phyloP scores from a whole-genome alignment of 2,888 invertebrate species.

The Heliconius cydno region DNA sequence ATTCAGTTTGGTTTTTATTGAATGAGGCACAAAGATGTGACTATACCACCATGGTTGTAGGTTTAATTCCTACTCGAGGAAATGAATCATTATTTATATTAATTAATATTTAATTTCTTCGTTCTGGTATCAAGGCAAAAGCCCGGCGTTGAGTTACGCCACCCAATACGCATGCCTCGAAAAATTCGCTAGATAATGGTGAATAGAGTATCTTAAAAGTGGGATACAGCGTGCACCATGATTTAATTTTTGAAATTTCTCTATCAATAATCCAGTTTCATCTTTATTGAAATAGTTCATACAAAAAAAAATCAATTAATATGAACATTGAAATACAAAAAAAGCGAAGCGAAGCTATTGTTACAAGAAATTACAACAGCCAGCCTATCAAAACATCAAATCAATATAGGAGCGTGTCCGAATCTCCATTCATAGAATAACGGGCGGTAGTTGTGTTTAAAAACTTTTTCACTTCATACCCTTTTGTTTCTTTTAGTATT shows the following conservation, averaged over 20 bases:
- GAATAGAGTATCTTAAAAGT: no score
- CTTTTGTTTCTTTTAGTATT: conserved; percentile 47
- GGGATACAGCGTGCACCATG: no score
- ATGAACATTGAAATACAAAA: conserved; percentile 70
- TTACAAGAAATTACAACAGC: conserved; percentile 71
- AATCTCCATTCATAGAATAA: conserved; percentile 69
- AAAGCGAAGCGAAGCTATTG: conserved; percentile 60
- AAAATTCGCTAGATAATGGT: no score
- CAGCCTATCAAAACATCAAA: conserved; percentile 73
- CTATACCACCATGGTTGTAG: no score
- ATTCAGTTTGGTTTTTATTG: no score
- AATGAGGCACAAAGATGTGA: neutral
- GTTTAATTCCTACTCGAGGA: no score
- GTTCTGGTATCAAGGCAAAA: no score
- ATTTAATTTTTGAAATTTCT: neutral
- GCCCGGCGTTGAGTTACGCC: no score
- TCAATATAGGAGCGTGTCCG: conserved; percentile 70
- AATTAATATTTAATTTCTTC: no score
- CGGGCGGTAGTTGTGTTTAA: conserved; percentile 62
- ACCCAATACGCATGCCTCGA: no score
- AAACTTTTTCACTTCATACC: conserved; percentile 50
- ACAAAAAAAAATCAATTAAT: conserved; percentile 68
- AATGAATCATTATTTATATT: no score
- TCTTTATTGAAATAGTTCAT: neutral
- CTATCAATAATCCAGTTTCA: neutral